Base-by-base conservation (phyloP, 2,113 vertebrate species). In the Neogale vison region DNA sequence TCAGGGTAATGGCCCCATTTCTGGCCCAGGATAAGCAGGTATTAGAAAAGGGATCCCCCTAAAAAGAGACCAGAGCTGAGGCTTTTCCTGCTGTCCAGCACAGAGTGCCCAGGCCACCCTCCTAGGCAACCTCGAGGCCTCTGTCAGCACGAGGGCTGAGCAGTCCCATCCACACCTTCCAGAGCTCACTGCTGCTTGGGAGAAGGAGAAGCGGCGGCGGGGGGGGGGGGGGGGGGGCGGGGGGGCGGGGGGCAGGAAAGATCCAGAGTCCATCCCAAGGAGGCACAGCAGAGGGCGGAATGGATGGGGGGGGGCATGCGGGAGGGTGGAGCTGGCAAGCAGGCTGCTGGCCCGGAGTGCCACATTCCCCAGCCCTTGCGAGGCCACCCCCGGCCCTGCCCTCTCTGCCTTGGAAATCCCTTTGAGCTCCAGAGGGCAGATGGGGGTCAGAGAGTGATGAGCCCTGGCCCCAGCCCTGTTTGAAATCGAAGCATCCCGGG, bases 371-470 rank as follows among this genome's bases (percentile, higher is more conserved):
- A 31, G 81, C 76, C 88, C 59, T 81, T 11, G 0, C 5, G 13
- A 71, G 93, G 83, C 96, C 93, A 24, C 1, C 6, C 6, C 88
- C 0, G 20, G 36, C 92, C 95, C 96, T 95, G 96, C 87, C 93
- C 92, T 97, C 96, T 97, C 93, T 92, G 93, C 77, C 89, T 97
- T 95, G 92, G 96, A 98, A 97, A 96, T 93, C 96, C 82, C 96
- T 98, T 98, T 98, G 97, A 98, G 97, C 93, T 93, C 50, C 0
- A 93, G 80, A 97, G 98, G 89, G 63, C 97, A 99, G 96, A 91
- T 90, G 95, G 92, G 96, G 31, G 8, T 94, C 39, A 76, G 85
- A 86, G 59, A 96, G 94, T 50, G 92, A 90, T 90, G 97, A 98
- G 97, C 96, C 88, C 81, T 18, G 65, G 97, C 97, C 95, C 80